These are phyloP conservation scores for Hirtodrosophila alboralis DNA, from an alignment of 2,888 invertebrate genomes.

Conservation along the genomic window DNA sequence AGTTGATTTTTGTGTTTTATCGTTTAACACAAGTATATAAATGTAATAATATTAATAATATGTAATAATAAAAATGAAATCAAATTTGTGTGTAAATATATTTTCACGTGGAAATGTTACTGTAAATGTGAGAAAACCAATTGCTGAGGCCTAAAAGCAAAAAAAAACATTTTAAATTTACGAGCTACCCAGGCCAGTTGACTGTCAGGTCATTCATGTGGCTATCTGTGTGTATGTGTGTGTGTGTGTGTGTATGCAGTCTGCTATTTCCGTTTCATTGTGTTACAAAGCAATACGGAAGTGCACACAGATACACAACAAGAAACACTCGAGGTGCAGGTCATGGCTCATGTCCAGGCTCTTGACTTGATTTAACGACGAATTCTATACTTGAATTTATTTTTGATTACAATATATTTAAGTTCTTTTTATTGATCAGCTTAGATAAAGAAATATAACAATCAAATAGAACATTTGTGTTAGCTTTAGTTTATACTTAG, in stretches of 20 bases:
- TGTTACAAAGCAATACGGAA: conserved; percentile 46
- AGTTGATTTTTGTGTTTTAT: conserved; percentile 47
- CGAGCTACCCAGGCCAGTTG: conserved; percentile 4
- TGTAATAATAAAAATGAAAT: conserved; percentile 19
- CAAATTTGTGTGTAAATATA: conserved; percentile 11
- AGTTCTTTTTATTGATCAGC: conserved; percentile 1
- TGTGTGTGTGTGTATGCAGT: conserved; percentile 10
- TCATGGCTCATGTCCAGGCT: conserved; percentile 2
- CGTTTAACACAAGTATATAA: conserved; percentile 43
- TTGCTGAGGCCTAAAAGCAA: conserved; percentile 11
- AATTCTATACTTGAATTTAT: conserved; percentile 12
- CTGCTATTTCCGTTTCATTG: conserved; percentile 50
- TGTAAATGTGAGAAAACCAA: background rate
- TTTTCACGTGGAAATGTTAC: conserved; percentile 12
- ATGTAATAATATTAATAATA: too few species aligned
- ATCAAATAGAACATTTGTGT: too few species aligned
- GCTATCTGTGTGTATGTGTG: conserved; percentile 1
- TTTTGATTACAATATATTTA: conserved; percentile 20
- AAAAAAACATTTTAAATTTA: conserved; percentile 22
- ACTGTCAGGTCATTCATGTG: conserved; percentile 15
- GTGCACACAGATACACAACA: conserved; percentile 40
- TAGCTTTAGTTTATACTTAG: too few species aligned
- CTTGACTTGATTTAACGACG: conserved; percentile 20
- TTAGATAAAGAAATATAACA: too few species aligned
- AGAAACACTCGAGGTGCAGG: conserved; percentile 9